Evolutionary conservation across 1,140 invertebrate genomes (phyloP), one percentile per base, ranked within the genome.

Genomic region (Drosophila ironensis): DNA sequence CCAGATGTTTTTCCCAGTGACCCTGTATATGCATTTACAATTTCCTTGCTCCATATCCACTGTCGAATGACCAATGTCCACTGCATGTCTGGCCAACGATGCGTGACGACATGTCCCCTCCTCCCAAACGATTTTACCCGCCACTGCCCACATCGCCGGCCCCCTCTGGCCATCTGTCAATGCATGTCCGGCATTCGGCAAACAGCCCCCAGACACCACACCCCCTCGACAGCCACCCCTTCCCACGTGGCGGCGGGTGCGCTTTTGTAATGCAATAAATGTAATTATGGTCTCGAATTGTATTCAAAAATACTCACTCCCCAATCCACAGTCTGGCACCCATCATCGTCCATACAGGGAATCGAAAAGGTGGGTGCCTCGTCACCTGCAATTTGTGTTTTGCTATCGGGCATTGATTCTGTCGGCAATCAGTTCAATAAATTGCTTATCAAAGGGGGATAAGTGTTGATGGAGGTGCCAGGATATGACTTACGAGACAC

Each of bases 51-150:
- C 71, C 63, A 73, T 46, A 77, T 66, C 61, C 66, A 53, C 14
- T 16, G n/a, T 38, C 40, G 24, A 63, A 48, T 27, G 53, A 28
- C 53, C 59, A 16, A 64, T 64, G 70, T 68, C 40, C 64, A 68
- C 72, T 38, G 72, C 77, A 63, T 84, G 78, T 71, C 75, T 68
- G 80, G 56, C 54, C 80, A 87, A 24, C 80, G 81, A 86, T 80
- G 81, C 80, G 80, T 86, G 80, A 75, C 80, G 80, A 86, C 81
- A 87, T 80, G 73, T 86, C 71, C 70, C 68, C 60, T 40, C 45
- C 44, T 48, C 40, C 68, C 37, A 27, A 14, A 7, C 28, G 4
- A 30, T 11, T 64, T 30, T 16, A 17, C 12, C 30, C 44, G 25
- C 27, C 27, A 11, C 22, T 22, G 28, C 14, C 51, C 60, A 28